Conservation (phyloP, 2,888 invertebrate species). For the Reticulitermes lucifugus region DNA sequence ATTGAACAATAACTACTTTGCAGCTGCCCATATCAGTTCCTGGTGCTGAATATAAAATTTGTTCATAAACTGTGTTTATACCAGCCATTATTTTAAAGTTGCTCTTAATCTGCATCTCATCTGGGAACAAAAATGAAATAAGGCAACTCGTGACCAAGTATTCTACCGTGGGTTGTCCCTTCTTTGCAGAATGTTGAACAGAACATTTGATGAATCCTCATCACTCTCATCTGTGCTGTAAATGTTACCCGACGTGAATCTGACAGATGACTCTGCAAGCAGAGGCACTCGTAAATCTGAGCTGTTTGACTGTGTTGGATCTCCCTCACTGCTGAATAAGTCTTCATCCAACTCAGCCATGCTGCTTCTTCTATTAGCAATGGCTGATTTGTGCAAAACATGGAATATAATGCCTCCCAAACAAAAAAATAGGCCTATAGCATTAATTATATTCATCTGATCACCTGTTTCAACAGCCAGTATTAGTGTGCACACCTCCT, state of each 20-base stretch:
- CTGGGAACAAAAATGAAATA: no score
- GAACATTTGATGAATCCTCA: conserved; percentile 42
- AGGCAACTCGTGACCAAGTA: no score
- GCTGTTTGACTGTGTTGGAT: not conserved
- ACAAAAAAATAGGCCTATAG: conserved; percentile 87
- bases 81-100: no score
- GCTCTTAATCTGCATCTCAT: no score
- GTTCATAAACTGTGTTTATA: no score
- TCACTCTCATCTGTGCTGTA: conserved; percentile 44
- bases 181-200: conserved; percentile 47
- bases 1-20: no score
- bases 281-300: conserved; percentile 45
- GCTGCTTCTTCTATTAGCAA: not conserved
- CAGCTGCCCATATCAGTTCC: no score
- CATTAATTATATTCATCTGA: conserved; percentile 83
- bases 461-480: conserved; percentile 93
- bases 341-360: not conserved
- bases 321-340: not conserved
- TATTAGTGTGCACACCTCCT: conserved; percentile 94
- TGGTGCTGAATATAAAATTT: no score
- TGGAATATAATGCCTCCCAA: conserved; percentile 89
- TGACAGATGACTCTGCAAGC: conserved; percentile 46
- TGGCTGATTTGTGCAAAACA: conserved; percentile 57
- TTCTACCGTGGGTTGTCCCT: conserved; percentile 48
- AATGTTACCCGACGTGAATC: conserved; percentile 28